phyloP scores from a whole-genome alignment of 2,113 vertebrate species.

The Nycticebus coucang region DNA sequence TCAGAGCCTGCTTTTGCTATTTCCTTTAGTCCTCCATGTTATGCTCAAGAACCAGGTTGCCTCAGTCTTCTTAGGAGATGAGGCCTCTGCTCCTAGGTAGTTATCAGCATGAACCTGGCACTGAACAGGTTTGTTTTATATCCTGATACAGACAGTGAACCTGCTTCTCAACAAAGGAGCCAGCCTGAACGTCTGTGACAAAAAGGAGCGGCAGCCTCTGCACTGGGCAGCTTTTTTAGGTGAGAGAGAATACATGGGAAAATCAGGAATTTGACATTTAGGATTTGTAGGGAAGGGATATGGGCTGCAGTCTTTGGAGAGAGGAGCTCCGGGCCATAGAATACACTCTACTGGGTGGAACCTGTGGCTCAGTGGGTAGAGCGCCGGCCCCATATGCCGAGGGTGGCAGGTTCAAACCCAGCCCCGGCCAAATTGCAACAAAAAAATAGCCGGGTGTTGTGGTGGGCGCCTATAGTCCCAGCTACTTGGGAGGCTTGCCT shows the following conservation, averaged over 20 bases:
- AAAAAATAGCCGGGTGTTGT: no score
- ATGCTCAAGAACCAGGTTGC: background rate
- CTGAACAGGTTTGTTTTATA: background rate
- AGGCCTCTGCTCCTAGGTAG: constrained; percentile 1
- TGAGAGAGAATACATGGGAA: constrained; percentile 73
- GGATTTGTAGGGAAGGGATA: background rate
- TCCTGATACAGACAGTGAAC: constrained; percentile 90
- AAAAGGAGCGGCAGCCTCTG: constrained; percentile 94
- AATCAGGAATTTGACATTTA: background rate
- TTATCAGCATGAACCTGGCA: background rate
- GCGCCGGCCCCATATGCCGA: no score
- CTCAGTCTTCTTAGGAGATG: background rate
- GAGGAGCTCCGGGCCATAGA: background rate
- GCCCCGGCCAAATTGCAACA: no score
- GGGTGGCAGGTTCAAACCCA: no score
- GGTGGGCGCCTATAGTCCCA: no score
- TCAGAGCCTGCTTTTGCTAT: background rate
- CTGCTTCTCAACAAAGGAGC: constrained; percentile 94
- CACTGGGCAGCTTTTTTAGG: constrained; percentile 97
- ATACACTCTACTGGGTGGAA: background rate
- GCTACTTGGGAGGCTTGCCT: no score
- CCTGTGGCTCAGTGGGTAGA: no score
- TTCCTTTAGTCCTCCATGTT: background rate
- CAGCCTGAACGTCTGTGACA: constrained; percentile 91
- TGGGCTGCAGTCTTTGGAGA: background rate